Base-by-base conservation (phyloP, 2,797 vertebrate genomes). In the Taenioides sp. region DNA sequence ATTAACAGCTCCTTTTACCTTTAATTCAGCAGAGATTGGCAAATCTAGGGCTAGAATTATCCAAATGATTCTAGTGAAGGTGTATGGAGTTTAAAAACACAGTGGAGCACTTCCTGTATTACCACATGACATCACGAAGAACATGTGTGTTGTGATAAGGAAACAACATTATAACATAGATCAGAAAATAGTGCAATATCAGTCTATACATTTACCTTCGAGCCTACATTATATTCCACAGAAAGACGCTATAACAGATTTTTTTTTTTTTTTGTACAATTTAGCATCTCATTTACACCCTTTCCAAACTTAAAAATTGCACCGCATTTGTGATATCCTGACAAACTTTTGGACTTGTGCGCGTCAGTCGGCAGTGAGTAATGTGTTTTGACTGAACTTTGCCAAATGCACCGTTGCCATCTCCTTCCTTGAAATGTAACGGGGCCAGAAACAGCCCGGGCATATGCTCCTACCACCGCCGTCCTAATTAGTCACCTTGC, bases 371-470 rank as follows among this genome's bases (percentile, higher is more conserved):
- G n/a, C 17, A 23, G 70, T 20, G 54, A n/a, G 20, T 69, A 68
- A 65, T 50, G 4, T 25, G 20, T 66, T 54, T 50, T 11, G 34
- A 58, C 49, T 28, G 62, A 59, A 40, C n/a, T 71, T 73, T 74
- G 50, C 27, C 7, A 61, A 67, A 58, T 61, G 62, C 0, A 5
- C 5, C 37, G 58, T 75, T 64, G 60, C 40, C 71, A 47, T 22
- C 31, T 37, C 52, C 49, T 27, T 18, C 7, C 20, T 4, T 65
- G 54, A 67, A 73, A 57, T 3, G 54, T 61, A 72, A 68, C 34
- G 67, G 31, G 62, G 77, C 16, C 72, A 73, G 55, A 70, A 62
- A 52, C 47, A 23, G 76, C 55, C 25, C 10, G 74, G 68, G 20
- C 34, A 22, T 57, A 43, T 72, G 61, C 49, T 50, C 49, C 49